Evolutionary conservation across 1,140 invertebrate species (phyloP).

Genomic region (Drosophila rufa): DNA sequence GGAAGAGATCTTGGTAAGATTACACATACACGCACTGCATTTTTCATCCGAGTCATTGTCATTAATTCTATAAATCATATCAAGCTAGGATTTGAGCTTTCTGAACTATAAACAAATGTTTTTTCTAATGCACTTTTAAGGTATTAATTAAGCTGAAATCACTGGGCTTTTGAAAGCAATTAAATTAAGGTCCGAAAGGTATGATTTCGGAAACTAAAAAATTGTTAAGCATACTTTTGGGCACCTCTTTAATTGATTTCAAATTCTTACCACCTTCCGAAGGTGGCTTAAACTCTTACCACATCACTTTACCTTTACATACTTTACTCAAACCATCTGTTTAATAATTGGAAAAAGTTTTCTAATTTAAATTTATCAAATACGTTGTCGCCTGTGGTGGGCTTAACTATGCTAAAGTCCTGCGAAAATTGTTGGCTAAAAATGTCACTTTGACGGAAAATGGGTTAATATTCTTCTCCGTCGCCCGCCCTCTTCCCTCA

Average conservation of each 20-base stretch:
- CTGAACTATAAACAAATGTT: too few relatives aligned
- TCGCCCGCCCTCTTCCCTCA: neutral
- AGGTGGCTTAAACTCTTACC: neutral
- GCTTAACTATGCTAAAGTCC: neutral
- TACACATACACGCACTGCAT: conserved; percentile 7
- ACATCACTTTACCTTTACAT: neutral
- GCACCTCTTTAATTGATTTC: neutral
- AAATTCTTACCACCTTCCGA: neutral
- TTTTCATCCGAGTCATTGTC: conserved; percentile 27
- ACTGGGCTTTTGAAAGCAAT: neutral
- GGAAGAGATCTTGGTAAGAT: conserved; percentile 81
- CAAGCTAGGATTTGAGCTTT: too few relatives aligned
- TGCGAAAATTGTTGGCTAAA: neutral
- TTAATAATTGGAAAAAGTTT: conserved; percentile 1
- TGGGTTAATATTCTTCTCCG: conserved; percentile 34
- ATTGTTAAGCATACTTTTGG: neutral
- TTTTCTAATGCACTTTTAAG: too few relatives aligned
- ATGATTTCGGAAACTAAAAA: neutral
- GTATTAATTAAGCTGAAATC: too few relatives aligned
- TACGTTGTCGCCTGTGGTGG: neutral
- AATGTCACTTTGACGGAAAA: conserved; percentile 21
- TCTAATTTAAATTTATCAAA: neutral
- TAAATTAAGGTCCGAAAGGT: neutral
- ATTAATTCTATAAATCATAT: conserved; percentile 5
- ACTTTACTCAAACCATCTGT: neutral